Conservation (phyloP, 1,140 invertebrate genomes). For the Diabrotica virgifera region DNA sequence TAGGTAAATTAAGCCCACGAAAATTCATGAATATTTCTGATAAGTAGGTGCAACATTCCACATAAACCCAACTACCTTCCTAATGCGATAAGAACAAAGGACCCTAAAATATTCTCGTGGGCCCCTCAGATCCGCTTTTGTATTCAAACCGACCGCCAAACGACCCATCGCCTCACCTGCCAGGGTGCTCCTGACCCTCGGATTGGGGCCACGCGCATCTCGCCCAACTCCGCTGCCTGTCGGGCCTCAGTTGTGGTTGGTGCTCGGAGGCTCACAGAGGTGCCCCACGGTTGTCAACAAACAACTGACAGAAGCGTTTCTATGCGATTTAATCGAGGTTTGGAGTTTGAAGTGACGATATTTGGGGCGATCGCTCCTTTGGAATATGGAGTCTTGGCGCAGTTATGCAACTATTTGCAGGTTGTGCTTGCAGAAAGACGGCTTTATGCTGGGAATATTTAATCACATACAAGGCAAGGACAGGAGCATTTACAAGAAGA, state of each 20-base stretch:
- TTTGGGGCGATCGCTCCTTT: not conserved
- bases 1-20: too few species aligned
- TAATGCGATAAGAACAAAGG: not conserved
- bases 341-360: not conserved
- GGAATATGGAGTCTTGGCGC: slow-evolving; percentile 37
- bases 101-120: not conserved
- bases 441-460: slow-evolving; percentile 56
- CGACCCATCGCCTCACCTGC: slow-evolving; percentile 8
- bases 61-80: not conserved
- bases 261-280: slow-evolving; percentile 4
- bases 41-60: too few species aligned
- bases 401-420: slow-evolving; percentile 54
- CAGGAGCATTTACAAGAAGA: slow-evolving; percentile 47
- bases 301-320: not conserved
- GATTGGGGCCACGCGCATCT: slow-evolving; percentile 29
- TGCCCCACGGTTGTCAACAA: slow-evolving; percentile 9
- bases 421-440: slow-evolving; percentile 56
- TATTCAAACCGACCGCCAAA: slow-evolving; percentile 26
- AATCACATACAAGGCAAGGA: slow-evolving; percentile 48
- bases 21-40: too few species aligned
- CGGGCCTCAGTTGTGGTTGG: slow-evolving; percentile 20
- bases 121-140: slow-evolving; percentile 1
- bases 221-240: slow-evolving; percentile 22
- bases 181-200: slow-evolving; percentile 26
- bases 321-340: not conserved